These are phyloP conservation scores for Columba livia DNA, from an alignment of 2,113 vertebrate genomes.

Conservation along the genomic window DNA sequence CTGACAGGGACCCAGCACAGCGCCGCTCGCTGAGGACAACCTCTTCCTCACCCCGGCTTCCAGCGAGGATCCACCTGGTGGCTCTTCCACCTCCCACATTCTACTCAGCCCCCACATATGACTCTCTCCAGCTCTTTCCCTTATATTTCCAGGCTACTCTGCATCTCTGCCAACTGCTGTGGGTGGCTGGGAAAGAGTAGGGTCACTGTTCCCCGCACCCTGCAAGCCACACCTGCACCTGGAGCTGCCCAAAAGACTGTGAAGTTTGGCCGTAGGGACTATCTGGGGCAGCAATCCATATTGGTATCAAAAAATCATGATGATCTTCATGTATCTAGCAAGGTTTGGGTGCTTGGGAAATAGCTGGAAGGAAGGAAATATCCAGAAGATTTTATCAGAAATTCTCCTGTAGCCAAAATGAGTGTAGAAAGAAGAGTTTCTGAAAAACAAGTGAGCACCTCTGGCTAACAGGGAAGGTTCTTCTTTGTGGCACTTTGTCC, in stretches of 20 bases:
- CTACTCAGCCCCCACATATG: neutral
- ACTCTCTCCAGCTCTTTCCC: neutral
- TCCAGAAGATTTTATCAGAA: neutral
- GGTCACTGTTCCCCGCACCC: neutral
- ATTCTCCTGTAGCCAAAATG: neutral
- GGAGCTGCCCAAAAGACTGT: neutral
- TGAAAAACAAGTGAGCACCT: neutral
- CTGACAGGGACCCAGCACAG: neutral
- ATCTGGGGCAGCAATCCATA: neutral
- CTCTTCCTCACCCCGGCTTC: neutral
- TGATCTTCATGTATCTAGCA: rapidly evolving
- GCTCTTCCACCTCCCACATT: neutral
- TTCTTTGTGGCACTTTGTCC: neutral
- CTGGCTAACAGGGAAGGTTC: neutral
- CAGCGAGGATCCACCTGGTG: neutral
- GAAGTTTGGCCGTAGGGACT: neutral
- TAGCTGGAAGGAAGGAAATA: neutral
- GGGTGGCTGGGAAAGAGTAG: neutral
- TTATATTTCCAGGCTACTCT: neutral
- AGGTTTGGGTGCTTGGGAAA: neutral
- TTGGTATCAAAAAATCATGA: neutral
- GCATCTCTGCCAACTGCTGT: neutral
- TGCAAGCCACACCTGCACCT: neutral
- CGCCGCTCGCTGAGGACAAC: neutral
- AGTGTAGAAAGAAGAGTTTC: neutral